phyloP scores from a whole-genome alignment of 30 jellyfish, hydroid and myxozoan genomes.

The Hydractinia symbiolongicarpus region DNA sequence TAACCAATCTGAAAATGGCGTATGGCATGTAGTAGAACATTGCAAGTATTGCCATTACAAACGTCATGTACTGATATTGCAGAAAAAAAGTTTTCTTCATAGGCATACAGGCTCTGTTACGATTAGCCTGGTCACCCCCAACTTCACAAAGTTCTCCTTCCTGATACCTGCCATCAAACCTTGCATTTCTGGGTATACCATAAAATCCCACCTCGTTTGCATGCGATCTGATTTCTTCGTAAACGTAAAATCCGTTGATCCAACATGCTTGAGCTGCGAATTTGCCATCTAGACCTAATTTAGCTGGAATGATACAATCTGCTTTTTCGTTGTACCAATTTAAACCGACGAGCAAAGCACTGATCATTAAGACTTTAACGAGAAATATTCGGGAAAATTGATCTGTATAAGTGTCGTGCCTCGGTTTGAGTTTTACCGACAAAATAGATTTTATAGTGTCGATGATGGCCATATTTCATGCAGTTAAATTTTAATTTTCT shows the following conservation, averaged over 20 bases:
- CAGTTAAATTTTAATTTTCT: neutral
- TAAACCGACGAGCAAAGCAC: conserved; percentile 18
- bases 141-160: neutral
- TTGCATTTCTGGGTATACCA: conserved; percentile 21
- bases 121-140: neutral
- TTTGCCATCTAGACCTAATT: conserved; percentile 10
- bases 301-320: conserved; percentile 9
- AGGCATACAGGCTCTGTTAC: conserved; percentile 1
- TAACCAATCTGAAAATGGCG: conserved; percentile 15
- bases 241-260: conserved; percentile 34
- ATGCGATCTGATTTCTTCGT: conserved; percentile 23
- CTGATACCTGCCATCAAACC: neutral
- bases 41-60: conserved; percentile 27
- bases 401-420: conserved; percentile 24
- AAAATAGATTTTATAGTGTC: conserved; percentile 21
- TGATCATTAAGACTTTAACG: conserved; percentile 20
- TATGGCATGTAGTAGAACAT: conserved; percentile 18
- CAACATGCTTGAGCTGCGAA: conserved; percentile 27
- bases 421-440: conserved; percentile 19
- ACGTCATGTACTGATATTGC: conserved; percentile 22
- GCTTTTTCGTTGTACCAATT: conserved; percentile 25
- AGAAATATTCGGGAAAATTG: conserved; percentile 29
- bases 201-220: conserved; percentile 22
- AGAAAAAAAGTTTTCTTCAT: conserved; percentile 23
- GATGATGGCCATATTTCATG: conserved; percentile 5